Conservation (phyloP, 2,113 vertebrate species). For the Fulica atra region DNA sequence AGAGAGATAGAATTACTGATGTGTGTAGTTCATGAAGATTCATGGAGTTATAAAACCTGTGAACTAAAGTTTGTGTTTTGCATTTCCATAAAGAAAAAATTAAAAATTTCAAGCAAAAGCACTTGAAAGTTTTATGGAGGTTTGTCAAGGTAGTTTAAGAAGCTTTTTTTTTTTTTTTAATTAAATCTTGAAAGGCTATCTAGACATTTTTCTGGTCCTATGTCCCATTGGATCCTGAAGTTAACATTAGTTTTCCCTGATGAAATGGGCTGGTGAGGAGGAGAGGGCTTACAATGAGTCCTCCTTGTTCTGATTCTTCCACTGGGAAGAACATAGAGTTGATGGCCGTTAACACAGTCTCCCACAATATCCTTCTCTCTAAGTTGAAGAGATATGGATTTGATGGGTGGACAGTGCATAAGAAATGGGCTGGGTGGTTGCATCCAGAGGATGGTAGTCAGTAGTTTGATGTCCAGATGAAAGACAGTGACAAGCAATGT, state of each 20-base stretch:
- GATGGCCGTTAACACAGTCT: too few species aligned
- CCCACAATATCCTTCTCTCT: too few species aligned
- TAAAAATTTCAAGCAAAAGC: background rate
- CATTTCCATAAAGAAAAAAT: background rate
- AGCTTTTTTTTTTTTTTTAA: background rate
- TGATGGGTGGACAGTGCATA: too few species aligned
- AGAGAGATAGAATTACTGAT: background rate
- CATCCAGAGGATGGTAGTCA: too few species aligned
- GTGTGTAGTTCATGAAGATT: background rate
- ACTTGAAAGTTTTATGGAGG: background rate
- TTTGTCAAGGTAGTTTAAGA: fast-evolving
- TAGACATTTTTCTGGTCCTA: background rate
- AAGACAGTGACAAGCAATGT: too few species aligned
- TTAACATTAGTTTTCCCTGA: background rate
- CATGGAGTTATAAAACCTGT: background rate
- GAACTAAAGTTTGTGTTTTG: background rate
- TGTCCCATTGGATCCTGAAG: background rate
- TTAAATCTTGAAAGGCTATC: background rate
- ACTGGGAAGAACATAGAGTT: background rate
- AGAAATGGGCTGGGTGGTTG: too few species aligned
- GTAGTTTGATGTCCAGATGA: too few species aligned
- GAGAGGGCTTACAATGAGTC: background rate
- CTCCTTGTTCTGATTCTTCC: fast-evolving
- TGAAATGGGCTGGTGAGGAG: fast-evolving
- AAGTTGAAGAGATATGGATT: too few species aligned